phyloP scores from a whole-genome alignment of 2,797 vertebrate species.

The Anguilla megastoma region DNA sequence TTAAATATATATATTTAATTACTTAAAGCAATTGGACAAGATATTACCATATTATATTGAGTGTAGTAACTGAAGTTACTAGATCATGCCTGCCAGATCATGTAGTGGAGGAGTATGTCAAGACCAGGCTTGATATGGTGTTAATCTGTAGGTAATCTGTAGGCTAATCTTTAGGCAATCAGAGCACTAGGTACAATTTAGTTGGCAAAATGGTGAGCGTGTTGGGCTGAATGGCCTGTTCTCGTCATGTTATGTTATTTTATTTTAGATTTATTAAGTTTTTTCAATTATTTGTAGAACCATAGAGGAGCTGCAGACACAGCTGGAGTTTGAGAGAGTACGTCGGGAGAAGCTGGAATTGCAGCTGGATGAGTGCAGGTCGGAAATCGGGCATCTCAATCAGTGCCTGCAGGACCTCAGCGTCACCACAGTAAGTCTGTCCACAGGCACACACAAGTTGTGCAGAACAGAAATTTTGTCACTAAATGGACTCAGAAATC shows the following conservation, averaged over 20 bases:
- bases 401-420: conserved; percentile 34
- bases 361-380: conserved; percentile 67
- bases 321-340: conserved; percentile 69
- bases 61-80: neutral
- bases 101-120: too few species aligned
- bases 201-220: too few species aligned
- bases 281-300: conserved; percentile 53
- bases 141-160: too few species aligned
- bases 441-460: neutral
- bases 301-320: conserved; percentile 64
- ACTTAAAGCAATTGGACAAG: neutral
- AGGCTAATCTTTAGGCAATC: too few species aligned
- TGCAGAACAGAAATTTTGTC: neutral
- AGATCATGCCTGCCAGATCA: too few species aligned
- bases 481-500: neutral
- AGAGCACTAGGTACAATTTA: too few species aligned
- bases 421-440: neutral
- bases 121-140: too few species aligned
- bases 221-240: too few species aligned
- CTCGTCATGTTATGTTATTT: too few species aligned
- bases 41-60: neutral
- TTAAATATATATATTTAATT: neutral
- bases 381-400: conserved; percentile 62
- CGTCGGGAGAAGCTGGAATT: conserved; percentile 74
- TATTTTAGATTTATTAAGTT: neutral